Conservation (phyloP, 2,113 vertebrate genomes). For the Chaenocephalus aceratus region DNA sequence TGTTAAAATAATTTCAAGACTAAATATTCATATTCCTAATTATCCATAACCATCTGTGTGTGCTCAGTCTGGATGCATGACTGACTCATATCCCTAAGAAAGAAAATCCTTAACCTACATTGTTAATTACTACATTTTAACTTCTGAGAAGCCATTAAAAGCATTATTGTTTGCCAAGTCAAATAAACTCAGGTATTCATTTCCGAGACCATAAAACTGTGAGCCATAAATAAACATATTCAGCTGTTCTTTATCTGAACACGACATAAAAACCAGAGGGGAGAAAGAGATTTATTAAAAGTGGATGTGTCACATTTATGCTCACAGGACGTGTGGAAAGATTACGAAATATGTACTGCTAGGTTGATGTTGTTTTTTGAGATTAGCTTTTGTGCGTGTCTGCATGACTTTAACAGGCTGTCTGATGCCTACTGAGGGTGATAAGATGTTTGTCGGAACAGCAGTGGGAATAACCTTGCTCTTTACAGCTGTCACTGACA, state of each 20-base stretch:
- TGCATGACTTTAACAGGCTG: not conserved
- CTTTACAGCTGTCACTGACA: conserved; percentile 59
- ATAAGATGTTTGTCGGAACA: conserved; percentile 44
- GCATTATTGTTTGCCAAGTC: conserved; percentile 23
- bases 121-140: conserved; percentile 26
- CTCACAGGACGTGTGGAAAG: not conserved
- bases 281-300: not conserved
- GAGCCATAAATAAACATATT: not conserved
- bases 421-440: conserved; percentile 11
- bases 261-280: not conserved
- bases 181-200: conserved; percentile 10
- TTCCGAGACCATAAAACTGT: not conserved
- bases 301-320: not conserved
- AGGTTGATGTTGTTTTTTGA: not conserved
- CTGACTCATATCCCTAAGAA: not conserved
- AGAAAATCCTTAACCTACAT: not conserved
- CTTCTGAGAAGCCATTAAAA: conserved; percentile 27
- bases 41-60: conserved; percentile 42
- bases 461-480: conserved; percentile 56
- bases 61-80: conserved; percentile 27
- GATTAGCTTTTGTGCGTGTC: not conserved
- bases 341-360: not conserved
- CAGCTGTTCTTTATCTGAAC: not conserved
- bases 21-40: conserved; percentile 43
- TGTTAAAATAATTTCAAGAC: conserved; percentile 35